Percentiles rank a stretch among this genome's conserved stretches.
These are phyloP conservation scores for Pogonocherus hispidulus DNA, from an alignment of 2,888 invertebrate species.

Conservation along the genomic window DNA sequence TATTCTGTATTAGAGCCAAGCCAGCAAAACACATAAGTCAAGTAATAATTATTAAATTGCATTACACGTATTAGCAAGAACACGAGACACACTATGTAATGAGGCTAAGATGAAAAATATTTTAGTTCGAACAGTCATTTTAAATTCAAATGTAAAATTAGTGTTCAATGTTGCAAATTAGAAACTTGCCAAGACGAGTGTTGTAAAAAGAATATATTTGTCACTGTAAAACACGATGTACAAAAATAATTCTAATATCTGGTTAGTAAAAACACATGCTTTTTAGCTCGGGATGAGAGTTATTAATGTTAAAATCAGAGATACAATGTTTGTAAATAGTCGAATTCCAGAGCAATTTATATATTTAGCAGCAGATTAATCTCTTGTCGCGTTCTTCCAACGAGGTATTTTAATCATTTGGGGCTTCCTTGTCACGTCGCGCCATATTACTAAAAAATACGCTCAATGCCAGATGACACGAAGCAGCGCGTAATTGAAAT, in stretches of 20 bases:
- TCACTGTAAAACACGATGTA: conserved; percentile 48
- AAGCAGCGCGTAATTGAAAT: conserved; percentile 35
- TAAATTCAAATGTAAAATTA: conserved; percentile 50
- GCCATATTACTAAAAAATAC: conserved; percentile 59
- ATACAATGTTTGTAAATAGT: conserved; percentile 65
- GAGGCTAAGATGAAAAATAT: too few relatives aligned
- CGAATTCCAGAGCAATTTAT: conserved; percentile 68
- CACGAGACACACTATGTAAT: too few relatives aligned
- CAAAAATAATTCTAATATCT: conserved; percentile 47
- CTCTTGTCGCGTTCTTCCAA: conserved; percentile 64
- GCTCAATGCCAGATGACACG: conserved; percentile 53
- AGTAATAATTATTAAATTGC: too few relatives aligned
- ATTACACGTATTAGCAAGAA: too few relatives aligned
- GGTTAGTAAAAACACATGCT: conserved; percentile 53
- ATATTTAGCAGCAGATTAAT: conserved; percentile 69
- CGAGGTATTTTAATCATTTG: conserved; percentile 65
- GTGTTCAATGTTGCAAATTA: conserved; percentile 51
- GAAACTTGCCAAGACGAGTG: conserved; percentile 40
- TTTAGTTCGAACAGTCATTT: conserved; percentile 36
- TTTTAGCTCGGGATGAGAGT: conserved; percentile 58
- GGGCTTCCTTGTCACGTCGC: conserved; percentile 60
- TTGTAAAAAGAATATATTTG: conserved; percentile 53
- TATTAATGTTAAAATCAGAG: conserved; percentile 61
- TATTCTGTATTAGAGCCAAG: too few relatives aligned
- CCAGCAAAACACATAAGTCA: too few relatives aligned